Conservation (phyloP, 2,888 invertebrate genomes). For the Chymomyza amoena region DNA sequence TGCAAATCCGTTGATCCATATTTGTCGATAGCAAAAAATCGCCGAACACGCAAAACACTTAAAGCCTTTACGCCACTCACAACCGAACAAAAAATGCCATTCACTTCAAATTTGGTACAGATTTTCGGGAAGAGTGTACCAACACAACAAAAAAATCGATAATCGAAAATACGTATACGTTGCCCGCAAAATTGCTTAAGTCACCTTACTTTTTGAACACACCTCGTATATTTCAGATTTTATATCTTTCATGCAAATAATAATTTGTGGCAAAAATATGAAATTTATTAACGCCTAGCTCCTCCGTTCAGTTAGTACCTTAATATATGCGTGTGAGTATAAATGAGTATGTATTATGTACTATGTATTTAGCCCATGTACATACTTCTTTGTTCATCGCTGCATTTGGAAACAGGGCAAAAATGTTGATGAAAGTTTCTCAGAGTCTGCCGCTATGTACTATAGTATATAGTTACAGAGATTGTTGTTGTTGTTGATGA, state of each 20-base stretch:
- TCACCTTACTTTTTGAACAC: too few species aligned
- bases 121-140: too few species aligned
- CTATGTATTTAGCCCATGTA: background rate
- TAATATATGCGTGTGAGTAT: constrained; percentile 7
- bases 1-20: too few species aligned
- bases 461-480: background rate
- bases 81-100: too few species aligned
- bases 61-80: too few species aligned
- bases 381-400: background rate
- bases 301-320: background rate
- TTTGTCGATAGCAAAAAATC: too few species aligned
- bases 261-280: background rate
- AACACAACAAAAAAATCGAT: too few species aligned
- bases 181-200: too few species aligned
- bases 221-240: too few species aligned
- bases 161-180: too few species aligned
- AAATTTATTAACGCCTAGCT: background rate
- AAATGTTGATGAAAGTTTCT: background rate
- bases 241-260: background rate
- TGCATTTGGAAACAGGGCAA: background rate
- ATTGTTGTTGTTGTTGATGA: background rate
- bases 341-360: constrained; percentile 3
- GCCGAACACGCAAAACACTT: too few species aligned
- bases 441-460: background rate
- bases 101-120: too few species aligned